Conservation (phyloP, 2,888 invertebrate genomes). For the Phaedon cochleariae region DNA sequence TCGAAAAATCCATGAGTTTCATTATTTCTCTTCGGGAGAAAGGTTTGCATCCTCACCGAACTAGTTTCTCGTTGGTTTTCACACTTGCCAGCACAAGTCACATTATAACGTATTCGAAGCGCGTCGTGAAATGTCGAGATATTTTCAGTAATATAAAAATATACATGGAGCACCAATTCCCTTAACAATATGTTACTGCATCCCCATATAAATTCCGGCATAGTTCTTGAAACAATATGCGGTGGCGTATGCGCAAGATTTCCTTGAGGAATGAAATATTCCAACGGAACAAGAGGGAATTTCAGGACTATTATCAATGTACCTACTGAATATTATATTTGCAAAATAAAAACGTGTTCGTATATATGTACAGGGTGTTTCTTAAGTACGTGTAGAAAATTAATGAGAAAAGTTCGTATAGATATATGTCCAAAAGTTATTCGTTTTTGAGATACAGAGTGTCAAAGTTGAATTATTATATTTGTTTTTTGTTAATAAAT, state of each 20-base stretch:
- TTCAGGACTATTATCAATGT: too few relatives aligned
- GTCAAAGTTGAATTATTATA: too few relatives aligned
- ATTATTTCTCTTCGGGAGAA: not conserved
- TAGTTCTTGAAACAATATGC: not conserved
- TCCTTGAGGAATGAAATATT: too few relatives aligned
- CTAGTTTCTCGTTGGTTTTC: not conserved
- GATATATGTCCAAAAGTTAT: too few relatives aligned
- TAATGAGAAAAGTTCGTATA: too few relatives aligned
- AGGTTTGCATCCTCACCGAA: not conserved
- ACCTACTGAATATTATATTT: too few relatives aligned
- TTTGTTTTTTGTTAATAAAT: too few relatives aligned
- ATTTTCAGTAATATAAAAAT: not conserved
- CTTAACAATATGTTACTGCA: constrained; percentile 6
- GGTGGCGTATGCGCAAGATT: not conserved
- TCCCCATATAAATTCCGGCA: constrained; percentile 8
- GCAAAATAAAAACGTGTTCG: too few relatives aligned
- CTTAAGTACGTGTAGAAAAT: too few relatives aligned
- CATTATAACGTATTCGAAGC: constrained; percentile 3
- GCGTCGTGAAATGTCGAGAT: not conserved
- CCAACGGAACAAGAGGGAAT: too few relatives aligned
- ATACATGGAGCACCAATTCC: constrained; percentile 1
- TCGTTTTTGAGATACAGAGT: too few relatives aligned
- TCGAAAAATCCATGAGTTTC: not conserved
- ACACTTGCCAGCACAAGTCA: not conserved
- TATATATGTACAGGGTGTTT: too few relatives aligned